These are phyloP conservation scores for Hybos culiciformis DNA, from an alignment of 2,888 invertebrate species.

Conservation along the genomic window DNA sequence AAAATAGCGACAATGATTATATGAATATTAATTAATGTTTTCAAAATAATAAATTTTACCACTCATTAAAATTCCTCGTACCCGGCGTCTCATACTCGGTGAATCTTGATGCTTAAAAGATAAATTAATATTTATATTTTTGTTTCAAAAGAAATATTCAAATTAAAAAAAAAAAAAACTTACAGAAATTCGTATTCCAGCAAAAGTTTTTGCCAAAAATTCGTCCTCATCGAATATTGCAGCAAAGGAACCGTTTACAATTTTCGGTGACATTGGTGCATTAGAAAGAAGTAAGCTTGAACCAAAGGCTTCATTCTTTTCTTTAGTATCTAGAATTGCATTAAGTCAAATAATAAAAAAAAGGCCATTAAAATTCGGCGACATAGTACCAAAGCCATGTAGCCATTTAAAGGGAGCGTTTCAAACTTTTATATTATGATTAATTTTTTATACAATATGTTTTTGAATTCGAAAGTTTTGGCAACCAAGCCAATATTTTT, in stretches of 20 bases:
- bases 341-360: too few relatives aligned
- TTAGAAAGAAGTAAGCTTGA: constrained; percentile 87
- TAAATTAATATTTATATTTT: background rate
- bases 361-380: too few relatives aligned
- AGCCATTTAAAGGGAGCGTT: too few relatives aligned
- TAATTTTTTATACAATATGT: too few relatives aligned
- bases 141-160: background rate
- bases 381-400: too few relatives aligned
- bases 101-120: constrained; percentile 33
- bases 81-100: constrained; percentile 68
- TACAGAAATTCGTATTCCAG: constrained; percentile 33
- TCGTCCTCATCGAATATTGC: constrained; percentile 64
- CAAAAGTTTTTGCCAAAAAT: constrained; percentile 35
- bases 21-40: background rate
- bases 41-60: constrained; percentile 35
- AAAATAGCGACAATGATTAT: too few relatives aligned
- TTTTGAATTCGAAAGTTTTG: too few relatives aligned
- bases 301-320: constrained; percentile 76
- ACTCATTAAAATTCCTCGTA: constrained; percentile 76
- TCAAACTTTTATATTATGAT: too few relatives aligned
- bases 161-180: constrained; percentile 13
- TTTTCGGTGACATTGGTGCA: constrained; percentile 92
- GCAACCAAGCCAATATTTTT: too few relatives aligned
- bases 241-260: constrained; percentile 86
- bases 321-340: constrained; percentile 55